A percentile compares a stretch with the other conserved stretches of the same genome.
phyloP scores from a whole-genome alignment of 2,888 invertebrate genomes.

The Sussaba pulchella region DNA sequence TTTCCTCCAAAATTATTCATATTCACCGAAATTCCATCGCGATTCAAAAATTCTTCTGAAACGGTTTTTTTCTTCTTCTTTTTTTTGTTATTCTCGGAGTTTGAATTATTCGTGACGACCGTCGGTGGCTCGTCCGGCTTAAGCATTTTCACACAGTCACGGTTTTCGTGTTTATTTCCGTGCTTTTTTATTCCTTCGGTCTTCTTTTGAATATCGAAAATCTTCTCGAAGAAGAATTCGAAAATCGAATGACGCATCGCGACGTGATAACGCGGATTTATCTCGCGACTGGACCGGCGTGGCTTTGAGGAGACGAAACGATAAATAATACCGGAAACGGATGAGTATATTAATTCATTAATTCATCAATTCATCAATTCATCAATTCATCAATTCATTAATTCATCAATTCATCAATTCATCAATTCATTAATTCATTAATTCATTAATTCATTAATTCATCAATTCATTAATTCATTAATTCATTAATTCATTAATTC shows the following conservation, averaged over 20 bases:
- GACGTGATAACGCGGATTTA: slow-evolving; percentile 33
- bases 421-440: too few species aligned
- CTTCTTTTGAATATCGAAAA: slow-evolving; percentile 17
- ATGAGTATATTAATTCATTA: not conserved
- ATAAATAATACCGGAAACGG: slow-evolving; percentile 1
- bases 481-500: too few species aligned
- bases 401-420: too few species aligned
- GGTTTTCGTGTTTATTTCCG: slow-evolving; percentile 29
- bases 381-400: too few species aligned
- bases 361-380: too few species aligned
- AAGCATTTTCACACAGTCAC: slow-evolving; percentile 22
- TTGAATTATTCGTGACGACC: slow-evolving; percentile 16
- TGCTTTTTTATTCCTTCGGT: slow-evolving; percentile 24
- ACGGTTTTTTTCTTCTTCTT: slow-evolving; percentile 34
- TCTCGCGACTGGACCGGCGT: slow-evolving; percentile 26
- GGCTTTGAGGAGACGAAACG: slow-evolving; percentile 23
- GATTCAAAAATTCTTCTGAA: slow-evolving; percentile 23
- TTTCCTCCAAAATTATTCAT: too few species aligned
- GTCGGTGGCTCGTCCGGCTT: not conserved
- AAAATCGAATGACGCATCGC: too few species aligned
- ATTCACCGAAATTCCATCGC: slow-evolving; percentile 33
- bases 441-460: too few species aligned
- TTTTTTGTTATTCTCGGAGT: too few species aligned
- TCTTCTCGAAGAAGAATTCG: slow-evolving; percentile 33
- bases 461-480: too few species aligned